Base-by-base conservation (phyloP, 2,113 vertebrate genomes). In the Hoplias malabaricus region DNA sequence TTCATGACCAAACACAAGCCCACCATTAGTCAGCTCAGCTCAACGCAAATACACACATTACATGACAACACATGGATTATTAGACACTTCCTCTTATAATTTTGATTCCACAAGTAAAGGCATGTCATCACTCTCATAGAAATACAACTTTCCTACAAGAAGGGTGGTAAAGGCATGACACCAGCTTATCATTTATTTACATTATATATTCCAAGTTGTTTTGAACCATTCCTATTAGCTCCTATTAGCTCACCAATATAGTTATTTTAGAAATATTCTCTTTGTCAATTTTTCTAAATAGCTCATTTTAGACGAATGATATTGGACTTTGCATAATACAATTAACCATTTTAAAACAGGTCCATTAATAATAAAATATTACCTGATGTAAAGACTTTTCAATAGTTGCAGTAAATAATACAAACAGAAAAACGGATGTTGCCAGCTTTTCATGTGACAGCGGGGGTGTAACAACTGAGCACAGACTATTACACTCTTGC, bases 1-100 rank as follows among this genome's bases (percentile, higher is more conserved):
- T 80, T 76, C 61, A 83, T 84, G 87, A 90, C 76, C 75, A 68
- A 82, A 86, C 71, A 80, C 77, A 23, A 88, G 43, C 81, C 75
- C 85, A 82, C 75, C 85, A 82, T 80, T 74, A 79, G 85, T 79
- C 69, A 83, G n/a, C 16, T 62, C 54, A 43, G 31, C 43, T 54
- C 10, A 3, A 40, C 16, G 12, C 75, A 83, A 61, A 14, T 34
- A 65, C 6, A 19, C 21, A 21, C 16, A 50, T 48, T 19, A 48
- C n/a, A 48, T 19, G 14, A 19, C 48, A 53, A 9, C 23, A 21
- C n/a, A 21, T 23, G 48, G 2, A 53, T 53, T 53, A 53, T 9
- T 21, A 53, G 42, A 0, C 23, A 8, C 7, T 53, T 14, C n/a
- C 16, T 19, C 46, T 48, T 48, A 5, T 4, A 19, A 48, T 19